Evolutionary conservation across 2,888 invertebrate species (phyloP).

Genomic region (Parapristionchus giblindavisi): DNA sequence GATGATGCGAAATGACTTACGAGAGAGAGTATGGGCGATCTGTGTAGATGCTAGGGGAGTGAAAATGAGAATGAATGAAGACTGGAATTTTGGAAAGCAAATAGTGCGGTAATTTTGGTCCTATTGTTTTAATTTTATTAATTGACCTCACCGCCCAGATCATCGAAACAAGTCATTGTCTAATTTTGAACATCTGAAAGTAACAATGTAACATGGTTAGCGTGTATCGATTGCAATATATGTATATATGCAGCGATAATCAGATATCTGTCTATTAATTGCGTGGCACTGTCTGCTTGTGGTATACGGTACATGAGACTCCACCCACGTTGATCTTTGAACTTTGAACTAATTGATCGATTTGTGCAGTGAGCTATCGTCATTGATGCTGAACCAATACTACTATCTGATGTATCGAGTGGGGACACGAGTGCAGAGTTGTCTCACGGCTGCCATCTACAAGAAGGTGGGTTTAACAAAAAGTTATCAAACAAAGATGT

Average conservation of each 20-base stretch:
- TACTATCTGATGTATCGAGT: slow-evolving; percentile 68
- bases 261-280: too few species aligned
- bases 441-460: slow-evolving; percentile 67
- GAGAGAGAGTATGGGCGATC: background rate
- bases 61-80: too few species aligned
- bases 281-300: too few species aligned
- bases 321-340: background rate
- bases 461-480: slow-evolving; percentile 68
- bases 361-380: slow-evolving; percentile 59
- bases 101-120: too few species aligned
- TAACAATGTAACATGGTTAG: too few species aligned
- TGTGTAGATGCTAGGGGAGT: background rate
- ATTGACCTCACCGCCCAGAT: too few species aligned
- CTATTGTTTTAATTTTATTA: too few species aligned
- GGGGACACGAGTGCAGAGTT: slow-evolving; percentile 66
- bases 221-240: background rate
- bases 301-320: too few species aligned
- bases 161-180: too few species aligned
- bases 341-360: background rate
- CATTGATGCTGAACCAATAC: slow-evolving; percentile 66
- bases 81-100: too few species aligned
- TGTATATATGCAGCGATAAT: background rate
- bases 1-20: background rate
- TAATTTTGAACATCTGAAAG: too few species aligned
- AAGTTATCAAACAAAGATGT: slow-evolving; percentile 5